Evolutionary conservation across 2,113 vertebrate species (phyloP).

Genomic region (Anoplopoma fimbria): DNA sequence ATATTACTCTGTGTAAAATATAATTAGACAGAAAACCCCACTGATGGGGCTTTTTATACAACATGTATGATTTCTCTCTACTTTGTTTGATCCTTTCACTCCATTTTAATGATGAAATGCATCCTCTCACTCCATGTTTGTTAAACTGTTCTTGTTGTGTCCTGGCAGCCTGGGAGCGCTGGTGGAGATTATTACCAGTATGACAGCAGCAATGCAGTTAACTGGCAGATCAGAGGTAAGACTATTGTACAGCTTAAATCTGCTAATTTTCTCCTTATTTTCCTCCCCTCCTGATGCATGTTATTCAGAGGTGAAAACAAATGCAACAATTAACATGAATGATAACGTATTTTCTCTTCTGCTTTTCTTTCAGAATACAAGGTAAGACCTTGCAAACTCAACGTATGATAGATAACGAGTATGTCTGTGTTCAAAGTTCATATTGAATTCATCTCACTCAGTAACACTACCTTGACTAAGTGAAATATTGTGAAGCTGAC

Average conservation of each 20-base stretch:
- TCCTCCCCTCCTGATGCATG: neutral
- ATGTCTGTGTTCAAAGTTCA: slow-evolving; percentile 19
- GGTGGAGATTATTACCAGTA: slow-evolving; percentile 93
- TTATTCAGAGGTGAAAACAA: neutral
- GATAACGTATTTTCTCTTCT: slow-evolving; percentile 10
- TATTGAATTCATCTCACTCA: slow-evolving; percentile 26
- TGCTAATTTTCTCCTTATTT: slow-evolving; percentile 16
- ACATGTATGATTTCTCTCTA: neutral
- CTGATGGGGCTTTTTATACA: neutral
- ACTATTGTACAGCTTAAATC: neutral
- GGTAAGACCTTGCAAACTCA: slow-evolving; percentile 84
- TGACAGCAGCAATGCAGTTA: slow-evolving; percentile 93
- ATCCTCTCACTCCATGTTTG: neutral
- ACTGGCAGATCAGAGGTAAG: slow-evolving; percentile 96
- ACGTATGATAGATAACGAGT: slow-evolving; percentile 22
- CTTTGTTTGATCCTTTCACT: neutral
- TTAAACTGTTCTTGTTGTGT: slow-evolving; percentile 38
- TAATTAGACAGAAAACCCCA: neutral
- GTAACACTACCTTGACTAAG: slow-evolving; percentile 13
- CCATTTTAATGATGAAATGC: neutral
- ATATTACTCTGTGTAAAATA: neutral
- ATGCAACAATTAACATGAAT: neutral
- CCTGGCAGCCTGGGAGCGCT: slow-evolving; percentile 80
- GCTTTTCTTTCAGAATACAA: slow-evolving; percentile 91
- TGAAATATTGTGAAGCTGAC: neutral